Evolutionary conservation across 2,888 invertebrate genomes (phyloP), one percentile per base, ranked within the genome.

Genomic region (Nebria salina): DNA sequence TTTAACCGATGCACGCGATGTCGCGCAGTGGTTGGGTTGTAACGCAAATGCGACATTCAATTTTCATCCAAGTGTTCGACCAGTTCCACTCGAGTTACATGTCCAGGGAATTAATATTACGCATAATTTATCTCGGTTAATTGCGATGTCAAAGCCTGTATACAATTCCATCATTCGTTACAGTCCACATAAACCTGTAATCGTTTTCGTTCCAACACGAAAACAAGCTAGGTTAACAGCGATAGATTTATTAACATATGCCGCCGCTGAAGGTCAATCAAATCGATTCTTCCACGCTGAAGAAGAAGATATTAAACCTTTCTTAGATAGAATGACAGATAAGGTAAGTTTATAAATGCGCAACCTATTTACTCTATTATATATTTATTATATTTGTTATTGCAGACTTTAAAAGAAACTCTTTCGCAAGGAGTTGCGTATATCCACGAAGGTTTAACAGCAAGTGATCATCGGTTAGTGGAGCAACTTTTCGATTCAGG

Each of bases 31-130:
- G 99, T 90, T 99, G 70, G 98, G 98, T 25, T 98, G 98, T 86
- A 95, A 95, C 85, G 93, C 97, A 2, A 96, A 97, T 85, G 94
- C 95, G 41, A 96, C 97, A 1, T 99, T 99, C 90, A 99, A 99
- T 91, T 99, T 99, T 90, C 98, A 99, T 87, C 99, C 99, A 0
- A 98, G 97, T 86, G 98, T 99, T 2, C 91, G 99, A 1, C 99
- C 99, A 0, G 91, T 98, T 65, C 98, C 98, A 0, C 89, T 99
- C 25, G 98, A 99, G 87, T 90, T 99, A 72, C 98, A 99, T 86
- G 97, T 99, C 80, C 97, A 96, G 92, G 98, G 99, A 15, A 96
- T 98, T 89, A 99, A 98, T 90, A 96, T 99, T 68, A 98, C 98
- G 0, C 99, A 99, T 90, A 98, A 98, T 87, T 97, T 96, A 0